Conservation (phyloP, 1,140 invertebrate genomes). For the Lutraria rhynchaena region DNA sequence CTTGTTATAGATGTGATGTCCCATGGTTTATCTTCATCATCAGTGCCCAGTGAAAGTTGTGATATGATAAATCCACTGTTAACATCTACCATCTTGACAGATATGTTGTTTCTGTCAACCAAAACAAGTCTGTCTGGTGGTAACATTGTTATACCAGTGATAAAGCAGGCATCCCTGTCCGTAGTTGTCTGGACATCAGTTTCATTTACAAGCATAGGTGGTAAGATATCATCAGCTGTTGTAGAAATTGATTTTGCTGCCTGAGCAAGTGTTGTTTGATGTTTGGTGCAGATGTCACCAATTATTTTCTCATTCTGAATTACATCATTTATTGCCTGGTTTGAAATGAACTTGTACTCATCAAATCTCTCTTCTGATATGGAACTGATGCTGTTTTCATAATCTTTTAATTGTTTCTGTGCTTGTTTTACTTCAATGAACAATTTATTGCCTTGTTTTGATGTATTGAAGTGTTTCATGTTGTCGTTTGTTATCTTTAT, state of each 20-base stretch:
- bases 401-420: neutral
- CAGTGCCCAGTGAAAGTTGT: neutral
- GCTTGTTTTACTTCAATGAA: conserved; percentile 22
- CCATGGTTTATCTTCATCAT: neutral
- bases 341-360: too few species aligned
- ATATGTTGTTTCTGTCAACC: neutral
- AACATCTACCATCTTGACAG: neutral
- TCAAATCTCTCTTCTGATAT: too few species aligned
- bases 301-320: too few species aligned
- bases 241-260: too few species aligned
- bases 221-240: too few species aligned
- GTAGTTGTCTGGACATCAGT: neutral
- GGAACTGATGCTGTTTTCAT: too few species aligned
- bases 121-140: neutral
- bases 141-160: neutral
- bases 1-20: neutral
- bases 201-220: neutral
- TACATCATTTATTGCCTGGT: too few species aligned
- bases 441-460: neutral
- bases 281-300: too few species aligned
- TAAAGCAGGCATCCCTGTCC: neutral
- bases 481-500: too few species aligned
- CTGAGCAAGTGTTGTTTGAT: too few species aligned
- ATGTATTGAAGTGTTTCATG: neutral
- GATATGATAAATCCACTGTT: neutral